Percentiles rank a stretch among this genome's conserved stretches.
Conservation (phyloP, 2,797 vertebrate genomes). For the Cetoscarus ocellatus region DNA sequence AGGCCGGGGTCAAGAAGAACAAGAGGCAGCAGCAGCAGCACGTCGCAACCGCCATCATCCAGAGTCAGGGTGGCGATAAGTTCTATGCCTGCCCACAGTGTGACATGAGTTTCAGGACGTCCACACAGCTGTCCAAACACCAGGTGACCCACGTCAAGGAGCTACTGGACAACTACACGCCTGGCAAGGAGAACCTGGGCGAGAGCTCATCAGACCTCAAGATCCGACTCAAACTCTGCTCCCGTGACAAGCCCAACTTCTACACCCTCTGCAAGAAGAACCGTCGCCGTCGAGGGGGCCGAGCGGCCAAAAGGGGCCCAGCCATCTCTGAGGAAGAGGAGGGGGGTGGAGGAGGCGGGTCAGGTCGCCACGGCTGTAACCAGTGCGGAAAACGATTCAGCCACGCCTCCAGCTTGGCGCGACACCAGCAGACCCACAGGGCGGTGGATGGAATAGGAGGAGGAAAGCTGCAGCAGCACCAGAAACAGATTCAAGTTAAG, state of each 20-base stretch:
- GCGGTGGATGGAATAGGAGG: background rate
- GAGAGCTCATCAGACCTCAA: slow-evolving; percentile 84
- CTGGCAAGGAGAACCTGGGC: slow-evolving; percentile 78
- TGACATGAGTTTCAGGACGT: slow-evolving; percentile 84
- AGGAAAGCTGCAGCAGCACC: slow-evolving; percentile 70
- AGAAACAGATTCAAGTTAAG: slow-evolving; percentile 63
- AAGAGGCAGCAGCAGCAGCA: slow-evolving; percentile 46
- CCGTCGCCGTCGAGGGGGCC: slow-evolving; percentile 68
- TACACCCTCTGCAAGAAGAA: slow-evolving; percentile 87
- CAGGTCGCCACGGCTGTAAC: slow-evolving; percentile 60
- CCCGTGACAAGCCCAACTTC: slow-evolving; percentile 85
- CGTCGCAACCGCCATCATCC: slow-evolving; percentile 26
- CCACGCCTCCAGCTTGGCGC: slow-evolving; percentile 73
- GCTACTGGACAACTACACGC: slow-evolving; percentile 82
- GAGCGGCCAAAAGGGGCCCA: slow-evolving; percentile 18
- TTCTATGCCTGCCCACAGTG: slow-evolving; percentile 85
- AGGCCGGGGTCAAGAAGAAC: slow-evolving; percentile 59
- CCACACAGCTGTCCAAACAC: slow-evolving; percentile 83
- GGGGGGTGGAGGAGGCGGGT: slow-evolving; percentile 15
- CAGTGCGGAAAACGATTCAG: slow-evolving; percentile 78
- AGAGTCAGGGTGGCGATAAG: slow-evolving; percentile 59
- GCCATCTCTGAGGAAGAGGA: slow-evolving; percentile 46
- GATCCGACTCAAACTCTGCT: slow-evolving; percentile 87
- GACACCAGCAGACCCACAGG: slow-evolving; percentile 76
- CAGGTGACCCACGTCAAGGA: slow-evolving; percentile 83